Evolutionary conservation across 2,797 vertebrate genomes (phyloP).

Genomic region (Nasua narica): DNA sequence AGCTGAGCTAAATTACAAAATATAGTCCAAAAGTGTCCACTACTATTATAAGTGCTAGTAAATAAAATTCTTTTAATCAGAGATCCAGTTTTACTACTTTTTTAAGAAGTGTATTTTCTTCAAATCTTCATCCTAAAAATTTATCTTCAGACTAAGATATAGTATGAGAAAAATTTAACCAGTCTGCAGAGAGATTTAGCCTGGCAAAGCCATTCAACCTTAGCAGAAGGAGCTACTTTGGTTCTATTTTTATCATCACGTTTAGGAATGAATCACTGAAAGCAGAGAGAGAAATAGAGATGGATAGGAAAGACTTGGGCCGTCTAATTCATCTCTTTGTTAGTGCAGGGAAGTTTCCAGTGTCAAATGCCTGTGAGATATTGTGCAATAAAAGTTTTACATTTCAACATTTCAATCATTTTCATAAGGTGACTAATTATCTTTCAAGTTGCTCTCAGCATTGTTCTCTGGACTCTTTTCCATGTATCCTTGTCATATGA

Average conservation of each 20-base stretch:
- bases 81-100: neutral
- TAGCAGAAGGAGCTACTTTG: slow-evolving; percentile 10
- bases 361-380: slow-evolving; percentile 37
- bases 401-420: slow-evolving; percentile 50
- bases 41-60: neutral
- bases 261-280: slow-evolving; percentile 52
- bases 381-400: slow-evolving; percentile 43
- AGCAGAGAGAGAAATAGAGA: slow-evolving; percentile 32
- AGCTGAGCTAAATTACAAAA: slow-evolving; percentile 14
- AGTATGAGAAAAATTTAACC: slow-evolving; percentile 48
- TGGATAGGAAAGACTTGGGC: neutral
- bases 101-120: slow-evolving; percentile 23
- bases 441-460: slow-evolving; percentile 10
- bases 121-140: slow-evolving; percentile 32
- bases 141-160: neutral
- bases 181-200: slow-evolving; percentile 59
- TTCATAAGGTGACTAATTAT: slow-evolving; percentile 45
- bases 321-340: slow-evolving; percentile 40
- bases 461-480: slow-evolving; percentile 35
- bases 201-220: slow-evolving; percentile 59
- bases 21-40: neutral
- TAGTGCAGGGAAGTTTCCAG: slow-evolving; percentile 2
- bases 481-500: neutral
- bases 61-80: slow-evolving; percentile 37
- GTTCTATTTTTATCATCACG: slow-evolving; percentile 37